Evolutionary conservation across 2,113 vertebrate genomes (phyloP).

Genomic region (Puffinus mauretanicus): DNA sequence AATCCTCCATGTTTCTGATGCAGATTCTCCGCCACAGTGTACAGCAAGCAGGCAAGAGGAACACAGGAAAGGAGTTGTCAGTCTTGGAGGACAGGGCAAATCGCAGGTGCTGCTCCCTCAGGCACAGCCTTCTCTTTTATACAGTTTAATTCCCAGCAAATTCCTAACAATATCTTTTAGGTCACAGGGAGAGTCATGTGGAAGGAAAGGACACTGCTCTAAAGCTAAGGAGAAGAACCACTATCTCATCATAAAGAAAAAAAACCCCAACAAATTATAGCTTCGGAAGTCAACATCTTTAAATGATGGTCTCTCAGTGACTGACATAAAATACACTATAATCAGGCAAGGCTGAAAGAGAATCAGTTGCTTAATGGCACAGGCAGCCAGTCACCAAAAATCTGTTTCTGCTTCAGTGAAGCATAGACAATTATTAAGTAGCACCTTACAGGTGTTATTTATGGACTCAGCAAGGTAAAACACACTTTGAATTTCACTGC

Average conservation of each 20-base stretch:
- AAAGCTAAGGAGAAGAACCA: background rate
- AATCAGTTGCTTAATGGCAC: background rate
- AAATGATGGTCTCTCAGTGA: background rate
- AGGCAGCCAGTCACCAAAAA: background rate
- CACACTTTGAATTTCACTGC: background rate
- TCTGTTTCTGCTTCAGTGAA: background rate
- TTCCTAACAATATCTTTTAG: background rate
- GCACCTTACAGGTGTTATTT: background rate
- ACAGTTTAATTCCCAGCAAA: background rate
- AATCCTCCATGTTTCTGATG: background rate
- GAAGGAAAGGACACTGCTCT: background rate
- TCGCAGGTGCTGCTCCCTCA: background rate
- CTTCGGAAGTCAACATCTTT: background rate
- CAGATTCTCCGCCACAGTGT: background rate
- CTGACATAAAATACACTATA: background rate
- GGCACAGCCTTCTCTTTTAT: background rate
- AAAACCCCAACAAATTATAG: background rate
- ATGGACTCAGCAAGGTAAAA: background rate
- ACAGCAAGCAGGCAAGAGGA: background rate
- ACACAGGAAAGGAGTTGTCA: rapidly evolving
- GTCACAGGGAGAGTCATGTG: background rate
- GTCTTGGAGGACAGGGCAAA: background rate
- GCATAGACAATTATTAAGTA: background rate
- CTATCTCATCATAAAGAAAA: background rate
- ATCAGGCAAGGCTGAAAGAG: background rate